Base-by-base conservation (phyloP, 2,113 vertebrate species). In the Gobio gobio region DNA sequence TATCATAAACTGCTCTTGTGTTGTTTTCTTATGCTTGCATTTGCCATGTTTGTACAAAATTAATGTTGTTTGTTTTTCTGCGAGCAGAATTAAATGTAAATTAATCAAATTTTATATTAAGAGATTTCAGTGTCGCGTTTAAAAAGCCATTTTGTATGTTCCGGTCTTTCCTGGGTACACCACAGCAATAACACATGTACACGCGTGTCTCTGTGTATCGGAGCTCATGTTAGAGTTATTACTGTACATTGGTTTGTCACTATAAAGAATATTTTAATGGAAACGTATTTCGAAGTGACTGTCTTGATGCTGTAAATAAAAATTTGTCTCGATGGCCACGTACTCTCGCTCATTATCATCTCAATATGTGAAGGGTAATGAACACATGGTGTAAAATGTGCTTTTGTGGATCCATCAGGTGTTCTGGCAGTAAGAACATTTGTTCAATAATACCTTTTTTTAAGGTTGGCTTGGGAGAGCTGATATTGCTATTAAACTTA, bases 251-350 rank as follows among this genome's bases (percentile, higher is more conserved):
- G 26, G 68, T 83, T 61, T 51, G 86, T 89, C 86, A 79, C 68
- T 85, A 72, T 85, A 66, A 64, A 84, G 36, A 76, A 58, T 43
- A 77, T 68, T 47, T 88, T 83, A 78, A 86, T 87, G 79, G 63
- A 20, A 85, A 83, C 74, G 73, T 20, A 24, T 84, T 63, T 87
- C 51, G 85, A 88, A n/a, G 88, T 87, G 84, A 89, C 86, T 89
- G 85, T 83, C 61, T 45, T 88, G 86, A 74, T 89, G 54, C 83
- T 91, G 89, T 90, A 90, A 92, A 92, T 92, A 91, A 92, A 91
- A 80, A 26, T 83, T 86, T 43, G 72, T 73, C 43, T 73, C 22
- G 12, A 49, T 13, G 45, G 22, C n/a, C 22, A 1, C 2, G 4
- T 0, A 12, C 10, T 49, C 43, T 59, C 51, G n/a, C 1, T 73